Evolutionary conservation across 2,888 invertebrate genomes (phyloP).

Genomic region (Keiferia lycopersicella): DNA sequence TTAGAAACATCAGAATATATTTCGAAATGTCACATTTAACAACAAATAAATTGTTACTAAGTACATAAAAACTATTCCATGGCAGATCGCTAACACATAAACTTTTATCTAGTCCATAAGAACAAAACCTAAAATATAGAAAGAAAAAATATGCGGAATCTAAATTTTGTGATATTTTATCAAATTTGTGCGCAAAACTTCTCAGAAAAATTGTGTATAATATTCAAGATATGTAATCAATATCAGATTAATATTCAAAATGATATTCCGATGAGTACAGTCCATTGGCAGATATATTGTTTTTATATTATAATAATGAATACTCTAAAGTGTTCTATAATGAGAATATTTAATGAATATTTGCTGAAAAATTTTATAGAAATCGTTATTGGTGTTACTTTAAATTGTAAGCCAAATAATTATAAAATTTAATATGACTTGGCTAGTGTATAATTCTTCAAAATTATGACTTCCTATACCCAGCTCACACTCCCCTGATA

Average conservation of each 20-base stretch:
- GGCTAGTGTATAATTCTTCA: slow-evolving; percentile 2
- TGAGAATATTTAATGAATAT: background rate
- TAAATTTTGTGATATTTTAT: slow-evolving; percentile 43
- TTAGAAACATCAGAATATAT: slow-evolving; percentile 78
- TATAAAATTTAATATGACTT: background rate
- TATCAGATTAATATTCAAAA: slow-evolving; percentile 46
- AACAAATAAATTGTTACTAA: slow-evolving; percentile 51
- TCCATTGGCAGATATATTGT: slow-evolving; percentile 40
- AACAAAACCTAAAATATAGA: background rate
- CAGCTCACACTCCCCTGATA: background rate
- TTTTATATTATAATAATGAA: slow-evolving; percentile 24
- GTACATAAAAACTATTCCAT: slow-evolving; percentile 13
- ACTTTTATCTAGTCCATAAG: background rate
- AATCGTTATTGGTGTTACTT: background rate
- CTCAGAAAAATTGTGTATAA: slow-evolving; percentile 61
- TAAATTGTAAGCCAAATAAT: slow-evolving; percentile 6
- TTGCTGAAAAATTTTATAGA: background rate
- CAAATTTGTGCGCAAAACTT: slow-evolving; percentile 62
- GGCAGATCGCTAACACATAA: slow-evolving; percentile 5
- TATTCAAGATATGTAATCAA: slow-evolving; percentile 58
- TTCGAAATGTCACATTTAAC: slow-evolving; percentile 72
- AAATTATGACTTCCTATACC: background rate
- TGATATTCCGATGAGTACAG: slow-evolving; percentile 60
- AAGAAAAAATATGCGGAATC: slow-evolving; percentile 39
- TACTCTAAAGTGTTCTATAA: slow-evolving; percentile 19